These are phyloP conservation scores for Ophioninae sp. DNA, from an alignment of 2,888 invertebrate species.

Conservation along the genomic window DNA sequence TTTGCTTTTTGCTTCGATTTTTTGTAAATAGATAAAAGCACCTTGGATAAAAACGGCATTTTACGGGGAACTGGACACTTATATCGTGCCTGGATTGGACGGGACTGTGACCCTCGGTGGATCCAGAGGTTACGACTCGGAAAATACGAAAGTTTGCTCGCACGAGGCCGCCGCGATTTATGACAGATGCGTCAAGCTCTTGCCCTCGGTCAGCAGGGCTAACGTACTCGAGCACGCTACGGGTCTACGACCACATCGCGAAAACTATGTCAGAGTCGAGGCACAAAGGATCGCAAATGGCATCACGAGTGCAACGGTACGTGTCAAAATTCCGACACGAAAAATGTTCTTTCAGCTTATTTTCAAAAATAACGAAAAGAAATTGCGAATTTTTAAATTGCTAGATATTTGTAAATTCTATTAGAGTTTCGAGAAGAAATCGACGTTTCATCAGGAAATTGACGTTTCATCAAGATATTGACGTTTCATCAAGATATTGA, in stretches of 20 bases:
- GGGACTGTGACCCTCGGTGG: conserved; percentile 92
- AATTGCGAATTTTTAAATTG: too few relatives aligned
- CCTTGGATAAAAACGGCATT: conserved; percentile 95
- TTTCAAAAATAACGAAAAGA: neutral
- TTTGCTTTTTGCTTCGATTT: neutral
- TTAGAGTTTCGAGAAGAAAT: too few relatives aligned
- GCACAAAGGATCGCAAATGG: conserved; percentile 81
- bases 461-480: too few relatives aligned
- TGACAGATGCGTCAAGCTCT: conserved; percentile 88
- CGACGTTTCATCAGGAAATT: too few relatives aligned
- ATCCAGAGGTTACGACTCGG: conserved; percentile 91
- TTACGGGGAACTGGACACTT: conserved; percentile 93
- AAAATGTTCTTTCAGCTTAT: too few relatives aligned
- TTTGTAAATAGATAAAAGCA: conserved; percentile 84
- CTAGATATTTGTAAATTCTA: neutral
- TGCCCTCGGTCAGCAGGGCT: conserved; percentile 85
- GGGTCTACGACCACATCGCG: conserved; percentile 92
- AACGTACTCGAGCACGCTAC: conserved; percentile 68
- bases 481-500: too few relatives aligned
- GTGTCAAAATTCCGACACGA: conserved; percentile 31
- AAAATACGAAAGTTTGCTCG: conserved; percentile 85
- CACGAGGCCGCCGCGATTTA: conserved; percentile 90
- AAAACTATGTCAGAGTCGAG: conserved; percentile 88
- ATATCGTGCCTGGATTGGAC: conserved; percentile 90
- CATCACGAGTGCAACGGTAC: conserved; percentile 67